Evolutionary conservation across 2,797 vertebrate species (phyloP).

Genomic region (Betta splendens): DNA sequence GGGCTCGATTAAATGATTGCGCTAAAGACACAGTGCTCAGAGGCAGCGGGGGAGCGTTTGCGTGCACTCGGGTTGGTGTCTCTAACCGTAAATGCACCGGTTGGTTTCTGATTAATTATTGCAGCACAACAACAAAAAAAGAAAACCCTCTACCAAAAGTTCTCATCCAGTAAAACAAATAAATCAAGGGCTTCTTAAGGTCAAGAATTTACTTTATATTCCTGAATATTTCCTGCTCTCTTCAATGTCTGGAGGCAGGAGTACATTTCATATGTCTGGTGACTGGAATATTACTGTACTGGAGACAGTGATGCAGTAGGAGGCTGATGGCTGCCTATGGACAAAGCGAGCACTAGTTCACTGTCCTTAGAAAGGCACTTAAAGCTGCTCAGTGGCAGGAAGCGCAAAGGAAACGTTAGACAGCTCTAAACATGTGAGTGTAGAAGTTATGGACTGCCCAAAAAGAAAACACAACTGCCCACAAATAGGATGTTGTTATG

Average conservation of each 20-base stretch:
- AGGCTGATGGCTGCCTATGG: not conserved
- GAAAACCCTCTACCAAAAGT: not conserved
- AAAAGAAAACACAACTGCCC: too few species aligned
- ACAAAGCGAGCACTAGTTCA: constrained; percentile 15
- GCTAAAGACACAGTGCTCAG: constrained; percentile 10
- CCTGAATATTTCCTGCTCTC: too few species aligned
- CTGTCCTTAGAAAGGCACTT: constrained; percentile 15
- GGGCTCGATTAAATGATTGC: constrained; percentile 34
- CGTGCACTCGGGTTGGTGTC: not conserved
- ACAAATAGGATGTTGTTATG: too few species aligned
- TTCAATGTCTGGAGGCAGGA: too few species aligned
- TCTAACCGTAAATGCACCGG: constrained; percentile 3
- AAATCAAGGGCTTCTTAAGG: too few species aligned
- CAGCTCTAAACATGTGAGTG: too few species aligned
- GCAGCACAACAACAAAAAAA: not conserved
- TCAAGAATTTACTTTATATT: too few species aligned
- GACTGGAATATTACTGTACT: not conserved
- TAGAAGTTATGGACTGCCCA: too few species aligned
- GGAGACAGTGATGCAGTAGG: too few species aligned
- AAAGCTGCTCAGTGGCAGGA: constrained; percentile 12
- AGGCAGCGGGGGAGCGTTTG: constrained; percentile 2
- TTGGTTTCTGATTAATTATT: constrained; percentile 10
- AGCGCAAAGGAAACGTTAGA: not conserved
- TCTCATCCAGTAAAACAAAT: constrained; percentile 20
- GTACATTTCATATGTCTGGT: not conserved